Conservation (phyloP, 2,113 vertebrate species). For the Copsychus sechellarum region DNA sequence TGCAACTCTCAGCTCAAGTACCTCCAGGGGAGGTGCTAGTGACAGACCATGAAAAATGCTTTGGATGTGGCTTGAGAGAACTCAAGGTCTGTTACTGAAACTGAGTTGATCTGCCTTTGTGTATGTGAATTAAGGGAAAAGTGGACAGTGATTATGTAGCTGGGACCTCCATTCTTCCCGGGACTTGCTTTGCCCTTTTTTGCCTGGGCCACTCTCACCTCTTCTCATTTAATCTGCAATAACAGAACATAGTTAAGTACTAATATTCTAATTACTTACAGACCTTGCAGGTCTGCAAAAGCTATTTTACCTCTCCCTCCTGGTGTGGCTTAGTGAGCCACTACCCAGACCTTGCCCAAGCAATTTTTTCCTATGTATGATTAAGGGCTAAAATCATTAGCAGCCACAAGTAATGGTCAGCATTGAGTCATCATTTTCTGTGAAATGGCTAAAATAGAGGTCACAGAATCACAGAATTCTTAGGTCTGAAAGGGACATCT, state of each 20-base stretch:
- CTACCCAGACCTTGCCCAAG: not conserved
- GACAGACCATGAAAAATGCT: not conserved
- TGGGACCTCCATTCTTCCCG: not conserved
- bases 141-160: not conserved
- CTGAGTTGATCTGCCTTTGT: not conserved
- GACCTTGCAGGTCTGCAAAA: not conserved
- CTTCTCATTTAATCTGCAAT: not conserved
- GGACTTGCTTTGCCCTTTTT: not conserved
- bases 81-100: not conserved
- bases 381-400: not conserved
- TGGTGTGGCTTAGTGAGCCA: not conserved
- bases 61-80: not conserved
- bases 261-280: not conserved
- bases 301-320: not conserved
- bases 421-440: not conserved
- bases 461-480: not conserved
- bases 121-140: not conserved
- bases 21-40: not conserved
- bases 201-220: not conserved
- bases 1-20: not conserved
- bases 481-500: not conserved
- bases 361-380: not conserved
- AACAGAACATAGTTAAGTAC: not conserved
- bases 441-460: not conserved
- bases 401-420: not conserved